Evolutionary conservation across 2,113 vertebrate species (phyloP).

Genomic region (Leucoraja erinaceus): DNA sequence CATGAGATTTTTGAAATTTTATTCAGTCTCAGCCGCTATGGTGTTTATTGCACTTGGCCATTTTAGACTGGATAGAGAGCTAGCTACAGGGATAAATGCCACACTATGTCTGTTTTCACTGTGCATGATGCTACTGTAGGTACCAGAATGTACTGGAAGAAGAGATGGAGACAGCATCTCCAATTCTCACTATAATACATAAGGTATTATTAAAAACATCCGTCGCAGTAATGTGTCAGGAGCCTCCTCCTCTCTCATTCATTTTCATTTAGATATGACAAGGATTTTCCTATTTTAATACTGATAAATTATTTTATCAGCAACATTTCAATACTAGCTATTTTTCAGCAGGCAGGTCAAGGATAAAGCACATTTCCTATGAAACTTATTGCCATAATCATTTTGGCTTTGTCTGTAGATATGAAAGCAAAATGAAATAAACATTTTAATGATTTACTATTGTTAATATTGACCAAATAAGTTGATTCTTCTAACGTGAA

Average conservation of each 20-base stretch:
- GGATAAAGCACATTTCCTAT: not conserved
- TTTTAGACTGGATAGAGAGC: not conserved
- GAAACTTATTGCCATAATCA: not conserved
- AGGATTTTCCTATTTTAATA: not conserved
- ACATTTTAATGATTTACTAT: not conserved
- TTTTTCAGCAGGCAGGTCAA: not conserved
- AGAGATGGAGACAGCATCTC: not conserved
- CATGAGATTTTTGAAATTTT: not conserved
- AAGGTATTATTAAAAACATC: not conserved
- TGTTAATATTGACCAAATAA: not conserved
- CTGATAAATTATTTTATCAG: not conserved
- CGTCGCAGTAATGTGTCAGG: not conserved
- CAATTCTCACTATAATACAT: no score
- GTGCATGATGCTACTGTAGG: constrained; percentile 7
- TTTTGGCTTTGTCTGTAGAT: not conserved
- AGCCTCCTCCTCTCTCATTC: not conserved
- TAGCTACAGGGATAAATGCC: not conserved
- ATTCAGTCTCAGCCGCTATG: not conserved
- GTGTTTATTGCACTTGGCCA: not conserved
- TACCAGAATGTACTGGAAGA: not conserved
- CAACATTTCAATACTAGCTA: not conserved
- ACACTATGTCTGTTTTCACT: not conserved
- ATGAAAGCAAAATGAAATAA: not conserved
- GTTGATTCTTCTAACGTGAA: not conserved
- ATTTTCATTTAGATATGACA: not conserved